phyloP scores from a whole-genome alignment of 2,888 invertebrate species.

The Drosophila buzzatii region DNA sequence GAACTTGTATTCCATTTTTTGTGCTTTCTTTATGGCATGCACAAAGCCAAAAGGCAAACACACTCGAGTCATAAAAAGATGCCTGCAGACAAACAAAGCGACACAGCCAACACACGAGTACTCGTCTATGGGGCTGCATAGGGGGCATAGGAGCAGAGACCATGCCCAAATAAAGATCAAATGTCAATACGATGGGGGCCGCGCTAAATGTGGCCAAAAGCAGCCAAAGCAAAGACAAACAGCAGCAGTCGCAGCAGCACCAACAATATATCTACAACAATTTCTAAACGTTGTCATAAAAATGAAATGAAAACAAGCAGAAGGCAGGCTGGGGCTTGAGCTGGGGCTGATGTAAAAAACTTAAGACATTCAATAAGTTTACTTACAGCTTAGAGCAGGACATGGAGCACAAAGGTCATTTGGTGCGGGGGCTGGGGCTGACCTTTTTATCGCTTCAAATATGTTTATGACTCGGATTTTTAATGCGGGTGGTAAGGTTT shows the following conservation, averaged over 20 bases:
- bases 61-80: constrained; percentile 85
- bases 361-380: constrained; percentile 84
- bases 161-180: constrained; percentile 83
- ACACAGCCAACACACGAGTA: constrained; percentile 60
- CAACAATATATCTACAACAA: constrained; percentile 70
- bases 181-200: constrained; percentile 78
- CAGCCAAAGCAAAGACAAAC: constrained; percentile 64
- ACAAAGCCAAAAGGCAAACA: constrained; percentile 85
- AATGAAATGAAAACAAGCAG: constrained; percentile 80
- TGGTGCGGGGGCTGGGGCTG: constrained; percentile 32
- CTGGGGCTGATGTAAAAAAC: constrained; percentile 66
- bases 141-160: constrained; percentile 34
- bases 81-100: constrained; percentile 83
- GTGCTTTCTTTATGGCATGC: constrained; percentile 82
- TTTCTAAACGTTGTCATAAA: constrained; percentile 84
- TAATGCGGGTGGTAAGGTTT: constrained; percentile 6
- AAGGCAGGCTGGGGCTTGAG: constrained; percentile 36
- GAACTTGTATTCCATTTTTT: constrained; percentile 51
- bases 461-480: constrained; percentile 70
- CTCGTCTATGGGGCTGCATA: not conserved
- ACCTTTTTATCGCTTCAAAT: constrained; percentile 83
- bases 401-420: constrained; percentile 17
- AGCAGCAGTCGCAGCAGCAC: constrained; percentile 39
- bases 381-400: constrained; percentile 46
- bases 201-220: constrained; percentile 71